phyloP scores from a whole-genome alignment of 2,797 vertebrate species.

The Channa striata region DNA sequence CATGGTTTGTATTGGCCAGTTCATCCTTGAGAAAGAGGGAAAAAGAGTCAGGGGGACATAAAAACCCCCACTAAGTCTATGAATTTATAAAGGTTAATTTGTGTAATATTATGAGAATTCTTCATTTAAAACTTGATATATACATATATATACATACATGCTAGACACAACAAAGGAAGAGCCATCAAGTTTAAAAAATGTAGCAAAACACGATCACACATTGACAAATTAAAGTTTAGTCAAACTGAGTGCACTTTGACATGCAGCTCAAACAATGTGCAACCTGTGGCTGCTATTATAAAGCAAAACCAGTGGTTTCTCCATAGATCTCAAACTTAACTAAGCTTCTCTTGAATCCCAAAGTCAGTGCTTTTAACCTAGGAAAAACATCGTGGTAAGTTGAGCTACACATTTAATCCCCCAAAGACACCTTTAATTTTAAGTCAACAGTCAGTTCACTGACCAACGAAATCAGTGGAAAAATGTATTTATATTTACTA shows the following conservation, averaged over 20 bases:
- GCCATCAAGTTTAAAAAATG: not conserved
- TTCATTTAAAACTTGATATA: not conserved
- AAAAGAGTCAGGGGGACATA: not conserved
- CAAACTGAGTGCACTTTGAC: constrained; percentile 9
- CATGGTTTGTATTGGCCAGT: constrained; percentile 83
- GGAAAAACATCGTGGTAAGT: not conserved
- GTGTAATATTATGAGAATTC: not conserved
- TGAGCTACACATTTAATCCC: no score
- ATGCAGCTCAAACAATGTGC: constrained; percentile 53
- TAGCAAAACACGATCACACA: not conserved
- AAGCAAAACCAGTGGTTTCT: not conserved
- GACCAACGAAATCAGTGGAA: no score
- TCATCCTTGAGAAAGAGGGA: constrained; percentile 88
- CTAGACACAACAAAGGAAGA: not conserved
- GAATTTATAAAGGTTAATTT: not conserved
- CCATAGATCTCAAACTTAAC: not conserved
- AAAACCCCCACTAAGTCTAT: not conserved
- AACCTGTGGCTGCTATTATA: not conserved
- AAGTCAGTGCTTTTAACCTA: not conserved
- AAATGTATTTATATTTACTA: no score
- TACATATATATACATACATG: not conserved
- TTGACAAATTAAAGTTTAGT: constrained; percentile 3
- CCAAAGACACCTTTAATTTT: no score
- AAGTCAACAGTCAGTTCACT: no score
- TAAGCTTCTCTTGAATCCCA: not conserved